A percentile compares a stretch with the other conserved stretches of the same genome.
Conservation (phyloP, 2,797 vertebrate genomes). For the Rhincodon typus region DNA sequence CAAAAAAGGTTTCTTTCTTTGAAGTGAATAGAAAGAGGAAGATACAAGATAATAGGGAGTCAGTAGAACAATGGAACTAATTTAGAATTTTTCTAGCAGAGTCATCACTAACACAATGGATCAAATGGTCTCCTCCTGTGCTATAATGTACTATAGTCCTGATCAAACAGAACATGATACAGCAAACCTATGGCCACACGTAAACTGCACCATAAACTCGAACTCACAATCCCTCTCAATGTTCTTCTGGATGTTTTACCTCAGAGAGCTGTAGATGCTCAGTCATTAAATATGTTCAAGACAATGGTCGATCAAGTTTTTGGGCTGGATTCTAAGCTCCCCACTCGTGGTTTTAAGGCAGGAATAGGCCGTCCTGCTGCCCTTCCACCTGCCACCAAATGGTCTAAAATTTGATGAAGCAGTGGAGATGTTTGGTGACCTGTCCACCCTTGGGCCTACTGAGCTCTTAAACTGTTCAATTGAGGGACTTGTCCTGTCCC, state of each 20-base stretch:
- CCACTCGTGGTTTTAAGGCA: no score
- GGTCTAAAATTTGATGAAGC: no score
- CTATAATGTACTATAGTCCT: not conserved
- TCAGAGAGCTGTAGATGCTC: not conserved
- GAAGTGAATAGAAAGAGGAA: not conserved
- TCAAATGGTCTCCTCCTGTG: not conserved
- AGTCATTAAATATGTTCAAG: not conserved
- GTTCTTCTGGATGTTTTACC: not conserved
- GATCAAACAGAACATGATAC: not conserved
- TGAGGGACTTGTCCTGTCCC: no score
- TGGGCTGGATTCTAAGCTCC: no score
- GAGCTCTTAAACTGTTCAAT: no score
- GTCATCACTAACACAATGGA: not conserved
- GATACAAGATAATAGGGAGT: not conserved
- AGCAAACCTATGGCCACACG: not conserved
- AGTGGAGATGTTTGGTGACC: no score
- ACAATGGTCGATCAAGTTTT: no score
- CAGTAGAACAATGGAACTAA: not conserved
- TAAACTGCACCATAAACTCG: not conserved
- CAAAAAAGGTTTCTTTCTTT: not conserved
- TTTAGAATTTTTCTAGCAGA: not conserved
- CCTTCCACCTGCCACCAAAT: no score
- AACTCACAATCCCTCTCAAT: not conserved
- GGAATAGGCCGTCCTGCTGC: no score
- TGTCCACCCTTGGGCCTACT: no score